Conservation (phyloP, 2,797 vertebrate genomes). For the Somateria mollissima region DNA sequence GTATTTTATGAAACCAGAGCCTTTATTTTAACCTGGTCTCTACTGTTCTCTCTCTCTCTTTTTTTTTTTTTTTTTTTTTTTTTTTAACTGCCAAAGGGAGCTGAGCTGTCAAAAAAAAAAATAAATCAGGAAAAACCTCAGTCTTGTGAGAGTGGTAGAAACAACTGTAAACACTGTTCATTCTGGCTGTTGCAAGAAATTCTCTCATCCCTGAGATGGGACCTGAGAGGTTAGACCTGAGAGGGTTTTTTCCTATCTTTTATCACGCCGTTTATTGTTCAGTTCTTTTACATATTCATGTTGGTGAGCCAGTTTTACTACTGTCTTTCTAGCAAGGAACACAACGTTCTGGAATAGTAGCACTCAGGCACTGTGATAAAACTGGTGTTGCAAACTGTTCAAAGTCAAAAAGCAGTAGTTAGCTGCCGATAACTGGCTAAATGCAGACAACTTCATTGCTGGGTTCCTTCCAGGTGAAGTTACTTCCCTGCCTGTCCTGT, state of each 20-base stretch:
- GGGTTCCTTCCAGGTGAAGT: not conserved
- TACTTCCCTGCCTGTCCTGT: not conserved
- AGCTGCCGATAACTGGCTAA: not conserved
- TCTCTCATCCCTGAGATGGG: not conserved
- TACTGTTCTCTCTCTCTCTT: not conserved
- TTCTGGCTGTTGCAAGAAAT: not conserved
- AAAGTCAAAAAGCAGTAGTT: not conserved
- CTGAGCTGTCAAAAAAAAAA: not conserved
- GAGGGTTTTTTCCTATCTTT: not conserved
- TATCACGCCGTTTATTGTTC: not conserved
- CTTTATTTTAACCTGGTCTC: not conserved
- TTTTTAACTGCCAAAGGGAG: not conserved
- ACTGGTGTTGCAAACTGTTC: not conserved
- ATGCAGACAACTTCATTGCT: not conserved
- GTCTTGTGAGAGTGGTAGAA: not conserved
- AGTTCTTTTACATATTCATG: not conserved
- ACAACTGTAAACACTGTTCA: accelerated
- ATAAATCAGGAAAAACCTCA: not conserved
- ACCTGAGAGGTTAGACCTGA: not conserved
- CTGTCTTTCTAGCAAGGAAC: not conserved
- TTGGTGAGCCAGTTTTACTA: not conserved
- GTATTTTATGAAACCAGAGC: not conserved
- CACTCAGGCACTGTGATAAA: not conserved
- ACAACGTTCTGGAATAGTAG: not conserved
- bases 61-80: too few species aligned